Evolutionary conservation across 2,797 vertebrate genomes (phyloP).

Genomic region (Microctenopoma steveboyesi): DNA sequence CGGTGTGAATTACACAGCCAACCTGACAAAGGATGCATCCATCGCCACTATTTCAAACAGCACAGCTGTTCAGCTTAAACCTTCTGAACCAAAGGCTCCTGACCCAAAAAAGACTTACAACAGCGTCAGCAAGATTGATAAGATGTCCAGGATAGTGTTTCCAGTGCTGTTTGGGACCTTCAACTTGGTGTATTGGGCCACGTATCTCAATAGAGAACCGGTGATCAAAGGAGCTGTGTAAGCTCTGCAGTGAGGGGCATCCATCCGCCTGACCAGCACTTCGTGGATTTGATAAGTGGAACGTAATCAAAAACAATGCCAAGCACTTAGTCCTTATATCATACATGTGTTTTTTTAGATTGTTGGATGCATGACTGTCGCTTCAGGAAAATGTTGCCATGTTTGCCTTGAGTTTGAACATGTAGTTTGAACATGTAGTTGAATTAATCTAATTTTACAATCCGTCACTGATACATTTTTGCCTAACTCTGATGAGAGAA

Average conservation of each 20-base stretch:
- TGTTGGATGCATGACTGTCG: conserved; percentile 87
- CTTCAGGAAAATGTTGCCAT: conserved; percentile 86
- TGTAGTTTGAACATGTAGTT: conserved; percentile 77
- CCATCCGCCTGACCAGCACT: conserved; percentile 25
- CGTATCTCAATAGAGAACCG: conserved; percentile 96
- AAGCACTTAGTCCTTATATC: conserved; percentile 79
- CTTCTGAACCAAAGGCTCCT: conserved; percentile 87
- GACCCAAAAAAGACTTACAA: conserved; percentile 99
- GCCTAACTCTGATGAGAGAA: conserved; percentile 16
- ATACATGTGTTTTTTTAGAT: conserved; percentile 66
- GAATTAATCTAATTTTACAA: conserved; percentile 64
- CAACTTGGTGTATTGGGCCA: conserved; percentile 98
- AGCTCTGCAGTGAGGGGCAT: conserved; percentile 72
- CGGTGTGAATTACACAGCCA: conserved; percentile 89
- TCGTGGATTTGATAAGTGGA: conserved; percentile 80
- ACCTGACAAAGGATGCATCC: conserved; percentile 90
- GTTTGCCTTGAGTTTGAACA: conserved; percentile 89
- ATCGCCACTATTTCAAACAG: conserved; percentile 90
- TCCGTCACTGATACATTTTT: conserved; percentile 35
- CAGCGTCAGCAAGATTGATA: conserved; percentile 98
- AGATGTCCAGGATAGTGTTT: conserved; percentile 98
- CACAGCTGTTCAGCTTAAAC: conserved; percentile 85
- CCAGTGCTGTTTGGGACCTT: conserved; percentile 97
- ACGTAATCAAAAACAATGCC: conserved; percentile 77
- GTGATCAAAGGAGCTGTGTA: conserved; percentile 90